These are phyloP conservation scores for Telmatherina bonti DNA, from an alignment of 2,797 vertebrate genomes.

Conservation along the genomic window DNA sequence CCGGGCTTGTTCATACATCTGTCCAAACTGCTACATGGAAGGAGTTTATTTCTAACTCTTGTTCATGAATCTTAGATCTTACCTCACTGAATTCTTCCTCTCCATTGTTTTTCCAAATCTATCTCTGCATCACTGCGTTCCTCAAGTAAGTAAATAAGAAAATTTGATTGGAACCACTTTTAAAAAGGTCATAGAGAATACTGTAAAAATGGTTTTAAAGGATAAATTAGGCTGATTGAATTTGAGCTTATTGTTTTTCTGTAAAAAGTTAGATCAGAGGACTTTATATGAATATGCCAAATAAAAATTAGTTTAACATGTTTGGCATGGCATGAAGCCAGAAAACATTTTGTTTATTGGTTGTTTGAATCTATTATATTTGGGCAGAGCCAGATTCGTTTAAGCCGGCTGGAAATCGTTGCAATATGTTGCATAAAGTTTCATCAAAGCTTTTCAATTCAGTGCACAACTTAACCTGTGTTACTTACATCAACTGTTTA, in stretches of 20 bases:
- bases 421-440: not conserved
- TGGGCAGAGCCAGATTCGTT: not conserved
- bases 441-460: not conserved
- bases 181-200: too few relatives aligned
- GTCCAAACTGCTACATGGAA: not conserved
- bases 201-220: not conserved
- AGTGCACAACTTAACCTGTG: not conserved
- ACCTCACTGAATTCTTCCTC: not conserved
- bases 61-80: not conserved
- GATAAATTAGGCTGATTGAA: not conserved
- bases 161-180: too few relatives aligned
- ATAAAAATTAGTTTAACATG: not conserved
- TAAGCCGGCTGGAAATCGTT: not conserved
- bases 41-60: not conserved
- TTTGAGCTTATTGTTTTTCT: not conserved
- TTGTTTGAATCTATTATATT: not conserved
- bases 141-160: too few relatives aligned
- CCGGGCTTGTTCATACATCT: not conserved
- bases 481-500: not conserved
- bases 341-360: not conserved
- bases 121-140: not conserved
- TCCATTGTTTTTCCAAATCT: not conserved
- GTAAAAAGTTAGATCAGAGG: not conserved
- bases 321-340: not conserved
- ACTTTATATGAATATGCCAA: not conserved